These are phyloP conservation scores for Alligator sinensis DNA, from an alignment of 2,113 vertebrate species.

Conservation along the genomic window DNA sequence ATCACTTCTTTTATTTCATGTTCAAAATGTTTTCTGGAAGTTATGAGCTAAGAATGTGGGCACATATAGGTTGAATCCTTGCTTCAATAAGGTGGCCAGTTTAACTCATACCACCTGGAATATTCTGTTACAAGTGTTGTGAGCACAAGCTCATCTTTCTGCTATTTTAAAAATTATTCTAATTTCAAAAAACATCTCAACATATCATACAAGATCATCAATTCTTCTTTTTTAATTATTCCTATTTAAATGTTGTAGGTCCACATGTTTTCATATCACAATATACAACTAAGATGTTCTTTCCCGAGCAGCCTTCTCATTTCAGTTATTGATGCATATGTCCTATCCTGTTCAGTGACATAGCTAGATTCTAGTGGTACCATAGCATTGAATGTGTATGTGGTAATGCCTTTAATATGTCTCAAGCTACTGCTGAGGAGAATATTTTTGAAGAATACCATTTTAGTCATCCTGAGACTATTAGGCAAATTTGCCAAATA, in stretches of 20 bases:
- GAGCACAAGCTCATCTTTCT: not conserved
- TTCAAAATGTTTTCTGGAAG: not conserved
- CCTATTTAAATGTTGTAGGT: not conserved
- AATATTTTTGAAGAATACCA: too few species aligned
- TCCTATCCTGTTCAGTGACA: too few species aligned
- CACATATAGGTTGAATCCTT: not conserved
- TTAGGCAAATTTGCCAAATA: too few species aligned
- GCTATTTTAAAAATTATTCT: not conserved
- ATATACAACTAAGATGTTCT: rapidly evolving
- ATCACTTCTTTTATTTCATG: not conserved
- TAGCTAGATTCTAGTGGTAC: not conserved
- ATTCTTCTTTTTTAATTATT: not conserved
- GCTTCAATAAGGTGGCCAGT: not conserved
- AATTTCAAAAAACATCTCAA: not conserved
- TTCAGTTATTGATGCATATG: not conserved
- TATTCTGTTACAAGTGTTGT: not conserved
- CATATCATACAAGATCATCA: not conserved
- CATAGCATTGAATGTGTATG: not conserved
- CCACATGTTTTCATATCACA: not conserved
- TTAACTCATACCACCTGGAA: not conserved
- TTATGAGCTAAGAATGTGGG: not conserved
- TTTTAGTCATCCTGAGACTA: too few species aligned
- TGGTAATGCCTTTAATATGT: not conserved
- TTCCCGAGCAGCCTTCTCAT: not conserved
- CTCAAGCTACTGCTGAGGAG: not conserved